Base-by-base conservation (phyloP, 2,888 invertebrate genomes). In the Muschampia plurimacula region DNA sequence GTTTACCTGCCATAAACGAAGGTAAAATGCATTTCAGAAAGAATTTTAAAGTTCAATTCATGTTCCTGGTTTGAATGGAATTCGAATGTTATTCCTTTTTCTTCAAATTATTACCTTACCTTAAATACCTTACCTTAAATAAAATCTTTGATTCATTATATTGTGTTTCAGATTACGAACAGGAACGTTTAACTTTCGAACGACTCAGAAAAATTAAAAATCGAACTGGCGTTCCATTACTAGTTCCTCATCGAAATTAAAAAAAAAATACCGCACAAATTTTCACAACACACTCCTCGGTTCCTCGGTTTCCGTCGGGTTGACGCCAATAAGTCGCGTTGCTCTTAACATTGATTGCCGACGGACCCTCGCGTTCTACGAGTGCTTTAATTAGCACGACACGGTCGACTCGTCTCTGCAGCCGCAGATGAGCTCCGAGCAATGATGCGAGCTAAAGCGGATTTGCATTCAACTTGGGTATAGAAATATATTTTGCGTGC, bases 351-450 rank as follows among this genome's bases (percentile, higher is more conserved):
- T 86, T 90, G 91, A 92, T 93, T 91, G 92, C 92, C 90, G 89
- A 84, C 82, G 79, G 84, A 83, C 86, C 87, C 86, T 86, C 83
- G 81, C 82, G 81, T 85, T 90, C 91, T 90, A 92, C 86, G 91
- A 91, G 88, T 83, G 81, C 82, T 83, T 88, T 93, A 92, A 92
- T 93, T 92, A 92, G 87, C 79, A 82, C 86, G 86, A 86, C 87
- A 86, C 84, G 83, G 79, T 83, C 83, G 81, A 80, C 82, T 82
- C 82, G 86, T 83, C 85, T 85, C 83, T 81, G 84, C 86, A 86
- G 87, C 88, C 83, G 81, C 82, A 72, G 76, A 75, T 77, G 77
- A 77, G 77, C 76, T 76, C 74, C 77, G 76, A 76, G 74, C 74
- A 73, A 72, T 73, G 67, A 63, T 63, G 67, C 67, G 67, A 57